Evolutionary conservation across 2,888 invertebrate genomes (phyloP).

Genomic region (Rotaria sp.): DNA sequence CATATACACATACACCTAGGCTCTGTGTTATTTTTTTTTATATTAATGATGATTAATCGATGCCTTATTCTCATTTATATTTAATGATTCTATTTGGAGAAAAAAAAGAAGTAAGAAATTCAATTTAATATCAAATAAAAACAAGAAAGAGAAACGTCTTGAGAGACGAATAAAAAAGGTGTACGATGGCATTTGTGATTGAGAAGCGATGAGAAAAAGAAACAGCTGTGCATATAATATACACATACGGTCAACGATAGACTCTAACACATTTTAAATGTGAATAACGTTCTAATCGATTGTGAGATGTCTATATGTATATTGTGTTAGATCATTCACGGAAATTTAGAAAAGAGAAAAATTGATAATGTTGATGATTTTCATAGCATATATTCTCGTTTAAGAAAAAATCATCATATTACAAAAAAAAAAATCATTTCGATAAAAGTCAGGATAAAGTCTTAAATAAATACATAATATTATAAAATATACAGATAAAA

Average conservation of each 20-base stretch:
- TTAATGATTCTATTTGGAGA: not conserved
- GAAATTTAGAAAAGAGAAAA: too few species aligned
- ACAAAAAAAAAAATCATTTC: too few species aligned
- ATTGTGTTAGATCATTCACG: too few species aligned
- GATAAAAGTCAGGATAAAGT: too few species aligned
- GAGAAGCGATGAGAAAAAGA: not conserved
- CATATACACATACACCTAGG: not conserved
- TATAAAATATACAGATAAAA: too few species aligned
- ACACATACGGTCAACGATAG: not conserved
- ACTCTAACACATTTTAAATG: not conserved
- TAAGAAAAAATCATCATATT: too few species aligned
- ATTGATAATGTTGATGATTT: too few species aligned
- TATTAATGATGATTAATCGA: not conserved
- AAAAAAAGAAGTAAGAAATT: too few species aligned
- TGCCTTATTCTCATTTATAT: not conserved
- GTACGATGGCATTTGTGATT: not conserved
- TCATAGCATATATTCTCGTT: too few species aligned
- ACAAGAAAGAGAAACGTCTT: not conserved
- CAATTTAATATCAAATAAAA: not conserved
- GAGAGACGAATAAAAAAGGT: not conserved
- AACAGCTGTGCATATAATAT: not conserved
- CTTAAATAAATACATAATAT: too few species aligned
- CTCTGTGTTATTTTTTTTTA: not conserved
- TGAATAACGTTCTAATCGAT: not conserved
- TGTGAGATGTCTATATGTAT: not conserved